Evolutionary conservation across 2,888 invertebrate species (phyloP), one percentile per base, ranked within the genome.

Genomic region (Limnephilus rhombicus): DNA sequence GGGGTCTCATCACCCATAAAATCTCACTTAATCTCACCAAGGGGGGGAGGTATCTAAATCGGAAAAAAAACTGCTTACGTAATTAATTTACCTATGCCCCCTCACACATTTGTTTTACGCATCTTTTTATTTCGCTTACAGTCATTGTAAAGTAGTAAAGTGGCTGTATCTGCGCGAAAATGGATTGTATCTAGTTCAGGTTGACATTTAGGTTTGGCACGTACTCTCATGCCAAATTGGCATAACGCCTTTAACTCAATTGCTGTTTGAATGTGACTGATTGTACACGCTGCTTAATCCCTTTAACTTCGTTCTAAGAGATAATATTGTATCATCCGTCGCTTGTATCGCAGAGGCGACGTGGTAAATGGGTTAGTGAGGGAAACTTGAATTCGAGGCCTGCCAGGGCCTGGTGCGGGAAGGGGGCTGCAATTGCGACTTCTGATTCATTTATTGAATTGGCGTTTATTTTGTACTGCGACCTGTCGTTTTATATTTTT

Each of bases 201-300:
- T 4, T 41, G 4, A 4, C 41, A 41, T 9, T 41, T 41, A 41
- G 4, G 41, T 41, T 5, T 41, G 41, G 41, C 41, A 0, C 9
- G 41, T 41, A 7, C 41, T 41, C 68, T 68, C 68, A 24, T n/a
- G 9, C 9, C 24, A 68, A 68, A 68, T 24, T 68, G 88, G 80
- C 31, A 80, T 80, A 45, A 24, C 13, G 80, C 88, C 80, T 80
- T 80, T 31, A 89, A 37, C 45, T 37, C 80, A 37, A 89, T 89
- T 80, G 37, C 18, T 3, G 9, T 31, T 34, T 89, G 88, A 89
- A 89, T 89, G 80, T 80, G 80, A 15, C 80, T 89, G 88, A 89
- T 89, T 89, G 88, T 80, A 88, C n/a, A 29, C 34, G 86, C 37
- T 88, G 24, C 11, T 80, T 88, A 88, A 88, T 68, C 80, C 15